phyloP scores from a whole-genome alignment of 2,888 invertebrate genomes.

The Nebria salina region DNA sequence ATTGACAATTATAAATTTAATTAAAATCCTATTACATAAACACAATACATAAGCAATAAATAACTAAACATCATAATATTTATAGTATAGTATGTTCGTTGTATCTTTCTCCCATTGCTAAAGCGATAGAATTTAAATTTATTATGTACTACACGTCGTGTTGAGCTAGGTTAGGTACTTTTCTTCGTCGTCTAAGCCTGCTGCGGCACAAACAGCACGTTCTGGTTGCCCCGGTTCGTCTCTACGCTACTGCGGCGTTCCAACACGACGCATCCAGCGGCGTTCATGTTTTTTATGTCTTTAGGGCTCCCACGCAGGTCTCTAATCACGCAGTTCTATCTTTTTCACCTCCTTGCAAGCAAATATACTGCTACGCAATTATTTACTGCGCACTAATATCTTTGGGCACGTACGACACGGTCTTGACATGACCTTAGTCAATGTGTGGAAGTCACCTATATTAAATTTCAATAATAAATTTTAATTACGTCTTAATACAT shows the following conservation, averaged over 20 bases:
- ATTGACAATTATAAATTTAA: background rate
- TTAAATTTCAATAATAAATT: background rate
- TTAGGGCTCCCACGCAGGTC: background rate
- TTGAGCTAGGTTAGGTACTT: conserved; percentile 43
- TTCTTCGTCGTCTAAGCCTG: background rate
- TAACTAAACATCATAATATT: background rate
- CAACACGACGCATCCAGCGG: background rate
- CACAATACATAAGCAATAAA: background rate
- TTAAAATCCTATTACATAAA: background rate
- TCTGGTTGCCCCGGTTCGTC: background rate
- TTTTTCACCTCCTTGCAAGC: background rate
- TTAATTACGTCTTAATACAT: background rate
- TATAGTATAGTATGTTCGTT: background rate
- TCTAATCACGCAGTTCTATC: background rate
- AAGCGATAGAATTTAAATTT: conserved; percentile 41
- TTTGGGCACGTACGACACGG: conserved; percentile 35
- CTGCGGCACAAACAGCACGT: conserved; percentile 19
- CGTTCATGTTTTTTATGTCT: background rate
- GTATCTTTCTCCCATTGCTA: background rate
- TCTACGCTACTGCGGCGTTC: background rate
- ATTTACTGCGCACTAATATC: conserved; percentile 26
- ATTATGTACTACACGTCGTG: conserved; percentile 37
- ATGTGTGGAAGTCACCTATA: conserved; percentile 10
- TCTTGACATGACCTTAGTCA: conserved; percentile 35
- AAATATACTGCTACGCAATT: background rate